Conservation (phyloP, 1,140 invertebrate species). For the Hycleus phaleratus region DNA sequence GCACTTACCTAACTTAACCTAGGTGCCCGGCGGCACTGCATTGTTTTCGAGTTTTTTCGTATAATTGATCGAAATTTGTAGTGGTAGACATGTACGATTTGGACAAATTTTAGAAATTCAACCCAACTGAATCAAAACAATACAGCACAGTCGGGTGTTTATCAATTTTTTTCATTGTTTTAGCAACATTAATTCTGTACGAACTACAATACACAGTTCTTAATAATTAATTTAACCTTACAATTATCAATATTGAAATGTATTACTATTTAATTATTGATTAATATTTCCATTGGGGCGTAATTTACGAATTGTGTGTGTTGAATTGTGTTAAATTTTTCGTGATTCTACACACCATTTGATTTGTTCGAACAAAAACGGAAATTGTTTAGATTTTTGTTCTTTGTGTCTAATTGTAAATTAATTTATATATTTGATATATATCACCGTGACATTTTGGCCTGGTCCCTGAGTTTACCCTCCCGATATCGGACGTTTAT, state of each 20-base stretch:
- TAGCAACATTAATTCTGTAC: slow-evolving; percentile 30
- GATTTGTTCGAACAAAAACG: too few relatives aligned
- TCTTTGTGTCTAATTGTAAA: too few relatives aligned
- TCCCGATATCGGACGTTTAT: slow-evolving; percentile 27
- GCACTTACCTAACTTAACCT: slow-evolving; percentile 41
- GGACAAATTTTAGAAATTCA: slow-evolving; percentile 32
- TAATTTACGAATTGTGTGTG: too few relatives aligned
- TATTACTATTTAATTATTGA: slow-evolving; percentile 18
- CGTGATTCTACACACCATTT: too few relatives aligned
- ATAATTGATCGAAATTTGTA: too few relatives aligned
- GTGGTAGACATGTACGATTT: slow-evolving; percentile 31
- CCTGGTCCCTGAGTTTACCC: slow-evolving; percentile 43
- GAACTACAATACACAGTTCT: slow-evolving; percentile 36
- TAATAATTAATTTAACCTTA: slow-evolving; percentile 26
- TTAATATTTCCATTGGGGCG: too few relatives aligned
- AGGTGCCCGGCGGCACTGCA: slow-evolving; percentile 34
- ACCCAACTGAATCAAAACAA: slow-evolving; percentile 11
- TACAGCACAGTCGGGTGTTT: slow-evolving; percentile 29
- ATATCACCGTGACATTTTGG: slow-evolving; percentile 41
- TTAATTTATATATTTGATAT: slow-evolving; percentile 32
- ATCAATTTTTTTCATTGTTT: slow-evolving; percentile 23
- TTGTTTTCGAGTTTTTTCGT: neutral
- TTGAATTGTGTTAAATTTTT: too few relatives aligned
- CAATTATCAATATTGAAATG: slow-evolving; percentile 29
- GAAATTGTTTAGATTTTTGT: too few relatives aligned